phyloP scores from a whole-genome alignment of 2,888 invertebrate genomes.

The Scaptomyza flava region DNA sequence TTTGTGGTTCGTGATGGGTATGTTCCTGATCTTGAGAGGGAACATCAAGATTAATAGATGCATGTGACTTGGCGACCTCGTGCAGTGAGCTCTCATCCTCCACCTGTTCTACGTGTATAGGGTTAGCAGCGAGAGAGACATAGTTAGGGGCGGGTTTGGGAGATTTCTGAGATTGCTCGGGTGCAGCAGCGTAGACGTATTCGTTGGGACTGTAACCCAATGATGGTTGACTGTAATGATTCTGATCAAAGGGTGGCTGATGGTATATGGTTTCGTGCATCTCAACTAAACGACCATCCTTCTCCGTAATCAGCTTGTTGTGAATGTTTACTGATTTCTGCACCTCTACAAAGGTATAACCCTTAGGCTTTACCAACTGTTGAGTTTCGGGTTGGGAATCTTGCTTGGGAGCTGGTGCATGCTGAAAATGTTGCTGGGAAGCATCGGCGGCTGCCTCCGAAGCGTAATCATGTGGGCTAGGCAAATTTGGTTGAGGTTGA shows the following conservation, averaged over 20 bases:
- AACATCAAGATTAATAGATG: slow-evolving; percentile 35
- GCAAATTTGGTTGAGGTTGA: slow-evolving; percentile 32
- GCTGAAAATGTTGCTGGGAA: slow-evolving; percentile 46
- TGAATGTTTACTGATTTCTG: slow-evolving; percentile 87
- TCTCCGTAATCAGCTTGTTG: slow-evolving; percentile 83
- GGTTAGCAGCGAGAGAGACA: slow-evolving; percentile 69
- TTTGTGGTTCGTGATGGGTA: neutral
- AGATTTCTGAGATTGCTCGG: slow-evolving; percentile 6
- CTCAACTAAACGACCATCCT: slow-evolving; percentile 79
- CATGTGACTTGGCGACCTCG: slow-evolving; percentile 50
- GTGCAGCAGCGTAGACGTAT: slow-evolving; percentile 24
- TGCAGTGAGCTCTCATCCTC: slow-evolving; percentile 64
- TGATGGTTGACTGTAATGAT: slow-evolving; percentile 20
- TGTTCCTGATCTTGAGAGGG: slow-evolving; percentile 6
- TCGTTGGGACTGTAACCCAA: slow-evolving; percentile 36
- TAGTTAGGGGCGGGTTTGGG: slow-evolving; percentile 43
- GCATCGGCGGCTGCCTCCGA: slow-evolving; percentile 66
- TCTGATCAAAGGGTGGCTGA: slow-evolving; percentile 53
- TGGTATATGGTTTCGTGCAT: slow-evolving; percentile 82
- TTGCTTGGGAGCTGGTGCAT: slow-evolving; percentile 30
- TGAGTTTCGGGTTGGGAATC: slow-evolving; percentile 25
- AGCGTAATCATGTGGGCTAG: slow-evolving; percentile 74
- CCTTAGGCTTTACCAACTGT: slow-evolving; percentile 75
- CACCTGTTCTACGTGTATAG: slow-evolving; percentile 71
- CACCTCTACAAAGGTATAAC: slow-evolving; percentile 87